Evolutionary conservation across 2,888 invertebrate genomes (phyloP).

Genomic region (Tenthredo scrophulariae): DNA sequence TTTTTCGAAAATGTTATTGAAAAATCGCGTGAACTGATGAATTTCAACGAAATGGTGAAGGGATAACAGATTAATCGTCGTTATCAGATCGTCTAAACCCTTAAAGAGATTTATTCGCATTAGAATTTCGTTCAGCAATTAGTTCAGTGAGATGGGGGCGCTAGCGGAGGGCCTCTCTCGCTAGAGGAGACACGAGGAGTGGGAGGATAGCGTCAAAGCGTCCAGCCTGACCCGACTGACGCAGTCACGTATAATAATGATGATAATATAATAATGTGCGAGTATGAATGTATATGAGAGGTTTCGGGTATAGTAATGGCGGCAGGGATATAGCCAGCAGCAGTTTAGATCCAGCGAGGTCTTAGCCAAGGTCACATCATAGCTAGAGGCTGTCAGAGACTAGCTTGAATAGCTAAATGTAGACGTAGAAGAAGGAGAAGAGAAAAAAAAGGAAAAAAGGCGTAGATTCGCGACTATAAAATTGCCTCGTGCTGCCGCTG

Average conservation of each 20-base stretch:
- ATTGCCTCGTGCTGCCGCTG: not conserved
- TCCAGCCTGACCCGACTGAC: not conserved
- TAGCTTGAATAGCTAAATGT: not conserved
- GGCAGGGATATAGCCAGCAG: not conserved
- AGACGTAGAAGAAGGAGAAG: not conserved
- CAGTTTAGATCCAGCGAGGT: not conserved
- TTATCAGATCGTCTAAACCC: too few species aligned
- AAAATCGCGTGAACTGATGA: too few species aligned
- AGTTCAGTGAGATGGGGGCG: not conserved
- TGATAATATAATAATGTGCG: not conserved
- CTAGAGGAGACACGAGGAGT: not conserved
- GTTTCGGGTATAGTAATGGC: not conserved
- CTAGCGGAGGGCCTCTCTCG: not conserved
- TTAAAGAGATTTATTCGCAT: not conserved
- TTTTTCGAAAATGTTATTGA: too few species aligned
- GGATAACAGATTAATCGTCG: too few species aligned
- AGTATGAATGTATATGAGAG: not conserved
- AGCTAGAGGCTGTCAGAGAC: not conserved
- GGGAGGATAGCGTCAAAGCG: not conserved
- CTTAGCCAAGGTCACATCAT: conserved; percentile 6
- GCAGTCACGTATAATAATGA: not conserved
- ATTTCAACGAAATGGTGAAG: too few species aligned
- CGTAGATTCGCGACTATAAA: conserved; percentile 29
- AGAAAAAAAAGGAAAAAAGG: not conserved
- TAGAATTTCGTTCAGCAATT: not conserved